These are phyloP conservation scores for Pharmacophagus antenor DNA, from an alignment of 2,888 invertebrate genomes.

Conservation along the genomic window DNA sequence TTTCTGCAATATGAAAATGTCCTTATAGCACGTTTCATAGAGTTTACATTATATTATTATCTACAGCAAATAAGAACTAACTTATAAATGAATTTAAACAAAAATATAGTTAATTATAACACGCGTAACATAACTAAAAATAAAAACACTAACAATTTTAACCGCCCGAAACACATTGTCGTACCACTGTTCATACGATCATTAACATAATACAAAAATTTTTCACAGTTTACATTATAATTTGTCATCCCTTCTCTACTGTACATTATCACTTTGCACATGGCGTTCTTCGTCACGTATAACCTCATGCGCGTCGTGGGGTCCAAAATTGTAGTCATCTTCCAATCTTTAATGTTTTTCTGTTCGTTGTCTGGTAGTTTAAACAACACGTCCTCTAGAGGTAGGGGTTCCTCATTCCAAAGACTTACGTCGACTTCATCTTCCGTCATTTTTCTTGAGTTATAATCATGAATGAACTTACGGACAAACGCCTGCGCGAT, in stretches of 20 bases:
- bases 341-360: constrained; percentile 58
- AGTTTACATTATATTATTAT: neutral
- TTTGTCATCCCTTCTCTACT: constrained; percentile 64
- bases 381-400: constrained; percentile 41
- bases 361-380: constrained; percentile 42
- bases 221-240: constrained; percentile 63
- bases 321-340: constrained; percentile 59
- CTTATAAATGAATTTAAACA: neutral
- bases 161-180: constrained; percentile 24
- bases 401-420: constrained; percentile 60
- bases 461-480: constrained; percentile 64
- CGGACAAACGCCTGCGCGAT: constrained; percentile 59
- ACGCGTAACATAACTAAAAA: constrained; percentile 9
- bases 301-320: constrained; percentile 57
- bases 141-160: constrained; percentile 11
- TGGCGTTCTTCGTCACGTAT: constrained; percentile 63
- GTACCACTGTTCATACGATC: constrained; percentile 48
- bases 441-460: constrained; percentile 61
- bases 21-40: neutral
- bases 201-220: constrained; percentile 63
- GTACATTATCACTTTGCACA: constrained; percentile 66
- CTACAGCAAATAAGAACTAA: neutral
- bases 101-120: neutral
- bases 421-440: constrained; percentile 65
- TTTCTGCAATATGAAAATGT: neutral